phyloP scores from a whole-genome alignment of 2,797 vertebrate species.

The Hipposideros larvatus region DNA sequence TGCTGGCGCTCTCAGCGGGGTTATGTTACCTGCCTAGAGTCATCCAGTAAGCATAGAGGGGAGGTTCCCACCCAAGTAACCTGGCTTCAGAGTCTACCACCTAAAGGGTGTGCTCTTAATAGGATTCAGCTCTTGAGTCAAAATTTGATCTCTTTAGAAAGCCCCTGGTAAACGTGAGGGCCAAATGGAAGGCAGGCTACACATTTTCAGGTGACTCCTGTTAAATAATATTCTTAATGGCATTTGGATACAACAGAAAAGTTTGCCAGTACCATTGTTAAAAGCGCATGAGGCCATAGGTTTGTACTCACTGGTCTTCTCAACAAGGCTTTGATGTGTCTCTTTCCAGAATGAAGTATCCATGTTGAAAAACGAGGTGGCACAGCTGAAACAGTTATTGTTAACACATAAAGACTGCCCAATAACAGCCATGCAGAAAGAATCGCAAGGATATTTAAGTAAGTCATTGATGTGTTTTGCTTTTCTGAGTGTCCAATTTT shows the following conservation, averaged over 20 bases:
- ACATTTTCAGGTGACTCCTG: neutral
- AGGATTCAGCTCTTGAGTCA: neutral
- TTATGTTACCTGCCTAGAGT: neutral
- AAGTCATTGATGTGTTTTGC: conserved; percentile 90
- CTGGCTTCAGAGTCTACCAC: neutral
- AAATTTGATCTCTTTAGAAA: conserved; percentile 13
- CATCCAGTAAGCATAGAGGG: neutral
- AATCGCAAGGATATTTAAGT: conserved; percentile 99
- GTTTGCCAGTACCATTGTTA: neutral
- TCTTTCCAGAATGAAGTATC: conserved; percentile 97
- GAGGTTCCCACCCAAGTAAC: neutral
- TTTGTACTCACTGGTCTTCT: conserved; percentile 34
- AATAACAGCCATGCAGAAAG: conserved; percentile 99
- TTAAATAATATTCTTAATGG: neutral
- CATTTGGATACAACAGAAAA: neutral
- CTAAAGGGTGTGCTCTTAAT: neutral
- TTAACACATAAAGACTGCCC: conserved; percentile 99
- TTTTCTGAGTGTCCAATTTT: neutral
- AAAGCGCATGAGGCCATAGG: neutral
- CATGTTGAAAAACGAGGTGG: conserved; percentile 99
- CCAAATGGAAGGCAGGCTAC: neutral
- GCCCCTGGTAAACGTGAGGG: neutral
- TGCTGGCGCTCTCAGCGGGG: neutral
- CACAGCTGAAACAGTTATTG: conserved; percentile 99
- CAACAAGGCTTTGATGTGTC: conserved; percentile 56